Evolutionary conservation across 2,888 invertebrate genomes (phyloP).

Genomic region (Lordiphosa andalusiaca): DNA sequence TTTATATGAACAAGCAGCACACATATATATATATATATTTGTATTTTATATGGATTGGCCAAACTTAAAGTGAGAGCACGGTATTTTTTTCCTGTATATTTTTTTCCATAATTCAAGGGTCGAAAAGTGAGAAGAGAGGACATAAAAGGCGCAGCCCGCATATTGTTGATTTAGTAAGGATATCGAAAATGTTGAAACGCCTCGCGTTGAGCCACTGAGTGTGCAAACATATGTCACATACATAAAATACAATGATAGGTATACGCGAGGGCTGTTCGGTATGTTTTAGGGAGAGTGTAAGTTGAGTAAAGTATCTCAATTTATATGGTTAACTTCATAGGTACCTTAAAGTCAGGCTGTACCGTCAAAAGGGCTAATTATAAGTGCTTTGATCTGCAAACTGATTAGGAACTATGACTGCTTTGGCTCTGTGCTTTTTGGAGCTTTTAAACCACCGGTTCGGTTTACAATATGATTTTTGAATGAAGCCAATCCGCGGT

Average conservation of each 20-base stretch:
- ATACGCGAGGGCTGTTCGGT: constrained; percentile 5
- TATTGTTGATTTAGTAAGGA: constrained; percentile 73
- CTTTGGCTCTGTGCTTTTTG: too few relatives aligned
- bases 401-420: too few relatives aligned
- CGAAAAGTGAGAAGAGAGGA: constrained; percentile 2
- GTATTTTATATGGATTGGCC: constrained; percentile 15
- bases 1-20: constrained; percentile 20
- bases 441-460: too few relatives aligned
- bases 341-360: too few relatives aligned
- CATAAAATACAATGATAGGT: constrained; percentile 10
- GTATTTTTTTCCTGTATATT: constrained; percentile 2
- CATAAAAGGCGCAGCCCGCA: constrained; percentile 47
- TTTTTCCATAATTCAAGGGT: constrained; percentile 13
- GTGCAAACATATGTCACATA: constrained; percentile 44
- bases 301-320: too few relatives aligned
- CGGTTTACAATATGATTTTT: too few relatives aligned
- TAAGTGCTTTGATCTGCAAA: too few relatives aligned
- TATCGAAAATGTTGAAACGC: constrained; percentile 51
- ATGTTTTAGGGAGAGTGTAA: too few relatives aligned
- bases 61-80: constrained; percentile 49
- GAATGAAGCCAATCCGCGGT: too few relatives aligned
- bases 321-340: too few relatives aligned
- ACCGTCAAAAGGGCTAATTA: too few relatives aligned
- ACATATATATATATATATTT: too few relatives aligned
- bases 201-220: constrained; percentile 24